Conservation (phyloP, 2,113 vertebrate genomes). For the Myrmophylax atrothorax region DNA sequence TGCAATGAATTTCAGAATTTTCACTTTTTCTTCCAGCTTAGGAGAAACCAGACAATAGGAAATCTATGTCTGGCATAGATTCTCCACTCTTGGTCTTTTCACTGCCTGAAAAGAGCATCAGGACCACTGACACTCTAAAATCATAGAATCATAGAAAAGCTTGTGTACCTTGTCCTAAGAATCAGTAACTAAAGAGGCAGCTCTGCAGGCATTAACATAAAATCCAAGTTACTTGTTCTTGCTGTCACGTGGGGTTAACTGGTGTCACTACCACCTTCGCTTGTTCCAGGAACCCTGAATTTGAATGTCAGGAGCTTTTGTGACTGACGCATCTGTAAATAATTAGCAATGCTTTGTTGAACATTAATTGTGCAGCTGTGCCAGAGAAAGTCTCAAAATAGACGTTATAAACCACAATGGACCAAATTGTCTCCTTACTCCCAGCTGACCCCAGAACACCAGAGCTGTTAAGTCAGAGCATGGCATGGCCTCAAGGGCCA, state of each 20-base stretch:
- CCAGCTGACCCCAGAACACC: neutral
- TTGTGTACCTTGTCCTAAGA: neutral
- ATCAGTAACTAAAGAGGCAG: neutral
- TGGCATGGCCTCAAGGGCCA: neutral
- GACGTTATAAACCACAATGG: neutral
- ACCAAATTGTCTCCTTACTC: neutral
- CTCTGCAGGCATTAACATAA: neutral
- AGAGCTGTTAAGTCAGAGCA: neutral
- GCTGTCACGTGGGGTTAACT: neutral
- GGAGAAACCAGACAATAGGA: neutral
- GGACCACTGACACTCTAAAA: neutral
- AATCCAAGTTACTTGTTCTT: neutral
- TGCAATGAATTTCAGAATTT: neutral
- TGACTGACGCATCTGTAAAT: constrained; percentile 65
- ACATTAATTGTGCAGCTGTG: constrained; percentile 77
- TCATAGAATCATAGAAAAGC: neutral
- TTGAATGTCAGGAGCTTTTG: constrained; percentile 71
- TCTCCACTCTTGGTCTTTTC: neutral
- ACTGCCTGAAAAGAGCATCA: neutral
- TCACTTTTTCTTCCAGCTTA: neutral
- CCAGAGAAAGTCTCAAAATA: constrained; percentile 56
- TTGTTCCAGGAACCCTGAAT: constrained; percentile 56
- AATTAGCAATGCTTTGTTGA: constrained; percentile 77
- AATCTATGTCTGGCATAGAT: neutral
- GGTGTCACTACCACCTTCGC: constrained; percentile 29